Evolutionary conservation across 2,797 vertebrate genomes (phyloP), one percentile per base, ranked within the genome.

Genomic region (Bucorvus abyssinicus): DNA sequence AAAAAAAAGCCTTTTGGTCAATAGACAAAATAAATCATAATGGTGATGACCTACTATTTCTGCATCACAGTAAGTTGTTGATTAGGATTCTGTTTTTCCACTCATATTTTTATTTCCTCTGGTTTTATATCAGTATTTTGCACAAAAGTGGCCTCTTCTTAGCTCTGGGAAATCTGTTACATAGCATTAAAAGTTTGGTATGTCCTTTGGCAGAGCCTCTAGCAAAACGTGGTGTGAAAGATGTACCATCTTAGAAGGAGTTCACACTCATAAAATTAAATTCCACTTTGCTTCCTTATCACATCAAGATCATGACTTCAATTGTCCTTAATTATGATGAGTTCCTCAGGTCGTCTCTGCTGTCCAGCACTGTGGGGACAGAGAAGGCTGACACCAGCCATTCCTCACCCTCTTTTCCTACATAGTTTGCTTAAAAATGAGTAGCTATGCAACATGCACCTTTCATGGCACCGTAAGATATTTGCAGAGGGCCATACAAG

Each of bases 401-500:
- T 30, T 88, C 10, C 44, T 82, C 36, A 59, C 3, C 5, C 5
- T 84, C 22, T 3, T 18, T 88, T 68, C 50, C 57, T 61, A 26
- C 4, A 2, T 13, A 59, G 64, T 91, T 71, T 71, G 6, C 57
- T 71, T 55, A 30, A 55, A 68, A 69, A 75, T 32, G 45, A 71
- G 15, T 32, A 9, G 21, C 27, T 50, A 14, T 4, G 4, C 18
- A 59, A 26, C 3, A 20, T 14, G 21, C 6, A 32, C 12, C 24
- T 42, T 2, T 15, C 12, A 17, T 0, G 6, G 16, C 27, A 52
- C 1, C 5, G 2, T 29, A 17, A 2, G 2, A 4, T 68, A 27
- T 30, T 65, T 78, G 11, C 20, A 16, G 21, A 69, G 19, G 18
- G 19, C 15, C 29, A 6, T 11, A 7, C 0, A 4, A 69, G 3